Percentiles rank a stretch among this genome's conserved stretches.
Evolutionary conservation across 1,140 invertebrate species (phyloP).

Genomic region (Pomacea maculata): DNA sequence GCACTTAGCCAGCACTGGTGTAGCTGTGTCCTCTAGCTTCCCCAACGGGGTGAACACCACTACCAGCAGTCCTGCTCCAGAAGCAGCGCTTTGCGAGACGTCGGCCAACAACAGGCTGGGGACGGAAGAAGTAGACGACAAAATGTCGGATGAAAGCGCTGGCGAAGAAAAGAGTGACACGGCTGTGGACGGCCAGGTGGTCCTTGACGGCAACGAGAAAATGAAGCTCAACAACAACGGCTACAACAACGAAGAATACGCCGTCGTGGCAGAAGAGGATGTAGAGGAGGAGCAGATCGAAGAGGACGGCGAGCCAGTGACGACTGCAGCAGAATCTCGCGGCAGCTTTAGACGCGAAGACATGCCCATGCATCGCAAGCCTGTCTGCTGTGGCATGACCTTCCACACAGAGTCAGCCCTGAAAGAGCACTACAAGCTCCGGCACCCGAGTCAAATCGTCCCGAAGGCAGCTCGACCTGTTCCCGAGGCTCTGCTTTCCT

Average conservation of each 20-base stretch:
- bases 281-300: background rate
- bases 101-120: no score
- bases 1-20: conserved; percentile 22
- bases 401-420: conserved; percentile 62
- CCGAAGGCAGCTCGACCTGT: conserved; percentile 26
- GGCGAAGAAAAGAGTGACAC: conserved; percentile 25
- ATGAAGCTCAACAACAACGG: background rate
- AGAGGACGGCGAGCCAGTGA: background rate
- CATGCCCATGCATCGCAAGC: conserved; percentile 10
- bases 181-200: background rate
- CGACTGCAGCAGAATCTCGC: conserved; percentile 2
- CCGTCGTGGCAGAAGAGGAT: background rate
- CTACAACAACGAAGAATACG: background rate
- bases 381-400: conserved; percentile 16
- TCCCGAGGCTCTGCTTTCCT: conserved; percentile 13
- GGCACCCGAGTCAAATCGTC: conserved; percentile 74
- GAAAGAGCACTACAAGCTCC: conserved; percentile 75
- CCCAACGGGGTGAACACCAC: conserved; percentile 13
- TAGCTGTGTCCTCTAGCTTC: no score
- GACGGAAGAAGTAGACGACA: no score
- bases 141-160: conserved; percentile 5
- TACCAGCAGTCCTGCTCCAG: background rate
- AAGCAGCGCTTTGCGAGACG: conserved; percentile 12
- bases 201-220: background rate
- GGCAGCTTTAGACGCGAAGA: background rate